Evolutionary conservation across 64 coral and sea anemone genomes (phyloP).

Genomic region (Pachyseris speciosa): DNA sequence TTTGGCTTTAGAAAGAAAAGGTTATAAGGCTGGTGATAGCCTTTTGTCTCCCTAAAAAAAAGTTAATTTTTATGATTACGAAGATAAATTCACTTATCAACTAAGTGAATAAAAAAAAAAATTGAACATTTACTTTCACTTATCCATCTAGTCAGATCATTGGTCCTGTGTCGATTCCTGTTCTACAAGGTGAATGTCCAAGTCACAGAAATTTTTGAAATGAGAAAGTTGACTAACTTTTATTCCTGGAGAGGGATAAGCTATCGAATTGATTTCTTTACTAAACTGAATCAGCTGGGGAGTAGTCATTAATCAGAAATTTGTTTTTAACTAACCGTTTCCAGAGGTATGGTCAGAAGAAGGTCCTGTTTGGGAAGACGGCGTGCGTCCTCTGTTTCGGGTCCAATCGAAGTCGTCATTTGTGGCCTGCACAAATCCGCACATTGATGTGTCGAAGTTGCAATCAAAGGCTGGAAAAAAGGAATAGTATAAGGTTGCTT

Average conservation of each 20-base stretch:
- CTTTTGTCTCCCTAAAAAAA: too few species aligned
- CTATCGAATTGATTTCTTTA: background rate
- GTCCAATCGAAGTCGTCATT: conserved; percentile 5
- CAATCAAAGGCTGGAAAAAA: background rate
- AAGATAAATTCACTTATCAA: too few species aligned
- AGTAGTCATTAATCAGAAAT: background rate
- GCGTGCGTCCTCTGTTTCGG: background rate
- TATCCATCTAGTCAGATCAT: too few species aligned
- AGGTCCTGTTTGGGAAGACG: background rate
- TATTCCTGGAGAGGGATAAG: background rate
- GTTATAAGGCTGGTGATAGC: too few species aligned
- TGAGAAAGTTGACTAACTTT: background rate
- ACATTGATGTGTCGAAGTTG: background rate
- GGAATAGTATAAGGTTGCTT: background rate
- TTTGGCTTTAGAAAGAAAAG: too few species aligned
- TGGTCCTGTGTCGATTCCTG: too few species aligned
- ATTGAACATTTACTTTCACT: too few species aligned
- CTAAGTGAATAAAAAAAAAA: too few species aligned
- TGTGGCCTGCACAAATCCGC: background rate
- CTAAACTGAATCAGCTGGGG: background rate
- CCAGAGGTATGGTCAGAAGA: too few species aligned
- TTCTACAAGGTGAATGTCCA: too few species aligned
- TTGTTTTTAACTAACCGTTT: background rate
- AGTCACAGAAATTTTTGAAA: background rate
- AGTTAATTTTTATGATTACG: too few species aligned